These are phyloP conservation scores for Patagioenas fasciata DNA, from an alignment of 2,113 vertebrate species.

Conservation along the genomic window DNA sequence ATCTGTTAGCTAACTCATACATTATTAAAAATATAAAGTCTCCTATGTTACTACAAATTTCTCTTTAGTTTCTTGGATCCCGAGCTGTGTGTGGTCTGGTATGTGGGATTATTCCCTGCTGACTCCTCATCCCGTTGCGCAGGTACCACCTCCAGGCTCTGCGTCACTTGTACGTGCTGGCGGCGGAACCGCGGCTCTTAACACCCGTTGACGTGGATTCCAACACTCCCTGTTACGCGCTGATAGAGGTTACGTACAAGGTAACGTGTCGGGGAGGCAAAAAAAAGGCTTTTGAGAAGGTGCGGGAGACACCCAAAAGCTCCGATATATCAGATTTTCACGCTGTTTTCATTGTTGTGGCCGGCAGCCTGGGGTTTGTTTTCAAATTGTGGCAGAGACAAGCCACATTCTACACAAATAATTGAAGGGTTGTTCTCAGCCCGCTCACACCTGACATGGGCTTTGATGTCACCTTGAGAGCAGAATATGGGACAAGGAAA, in stretches of 20 bases:
- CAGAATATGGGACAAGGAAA: background rate
- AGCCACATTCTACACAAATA: background rate
- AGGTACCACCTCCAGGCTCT: conserved; percentile 98
- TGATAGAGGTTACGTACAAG: conserved; percentile 96
- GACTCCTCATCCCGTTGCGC: background rate
- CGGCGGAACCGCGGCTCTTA: conserved; percentile 91
- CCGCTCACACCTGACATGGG: background rate
- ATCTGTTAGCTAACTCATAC: background rate
- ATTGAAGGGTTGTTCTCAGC: background rate
- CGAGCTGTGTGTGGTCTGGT: background rate
- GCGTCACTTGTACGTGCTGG: conserved; percentile 91
- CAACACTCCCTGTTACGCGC: conserved; percentile 90
- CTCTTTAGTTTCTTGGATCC: background rate
- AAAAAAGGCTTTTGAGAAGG: background rate
- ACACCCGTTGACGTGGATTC: conserved; percentile 95
- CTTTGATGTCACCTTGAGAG: background rate
- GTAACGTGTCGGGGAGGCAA: conserved; percentile 42
- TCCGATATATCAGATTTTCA: background rate
- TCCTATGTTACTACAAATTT: accelerated
- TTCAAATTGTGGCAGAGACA: background rate
- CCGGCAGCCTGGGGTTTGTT: background rate
- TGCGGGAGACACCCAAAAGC: background rate
- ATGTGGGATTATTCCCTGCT: background rate
- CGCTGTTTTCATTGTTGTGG: background rate
- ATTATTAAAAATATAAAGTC: background rate